Evolutionary conservation across 92 coral and sea anemone genomes (phyloP).

Genomic region (Phenganax subtilis): DNA sequence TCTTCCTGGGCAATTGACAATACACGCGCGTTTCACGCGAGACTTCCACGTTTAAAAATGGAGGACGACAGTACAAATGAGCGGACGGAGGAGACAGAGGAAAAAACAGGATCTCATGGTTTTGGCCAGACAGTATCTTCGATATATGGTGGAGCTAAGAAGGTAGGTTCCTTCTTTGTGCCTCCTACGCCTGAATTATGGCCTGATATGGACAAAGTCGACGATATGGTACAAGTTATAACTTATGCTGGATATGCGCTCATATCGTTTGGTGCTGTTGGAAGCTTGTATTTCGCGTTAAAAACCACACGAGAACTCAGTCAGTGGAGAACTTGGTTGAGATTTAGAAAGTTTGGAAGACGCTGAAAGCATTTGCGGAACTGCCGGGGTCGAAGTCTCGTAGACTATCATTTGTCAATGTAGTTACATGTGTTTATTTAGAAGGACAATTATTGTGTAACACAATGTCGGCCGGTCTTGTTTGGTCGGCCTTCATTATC

Average conservation of each 20-base stretch:
- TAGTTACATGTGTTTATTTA: too few species aligned
- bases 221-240: slow-evolving; percentile 72
- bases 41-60: slow-evolving; percentile 25
- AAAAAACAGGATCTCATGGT: neutral
- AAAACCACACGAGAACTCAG: slow-evolving; percentile 73
- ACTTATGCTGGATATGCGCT: slow-evolving; percentile 83
- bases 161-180: slow-evolving; percentile 29
- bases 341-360: slow-evolving; percentile 46
- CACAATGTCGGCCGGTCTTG: neutral
- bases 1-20: neutral
- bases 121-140: slow-evolving; percentile 16
- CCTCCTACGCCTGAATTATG: slow-evolving; percentile 62
- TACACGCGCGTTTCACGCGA: slow-evolving; percentile 23
- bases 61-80: slow-evolving; percentile 15
- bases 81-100: neutral
- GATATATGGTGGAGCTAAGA: slow-evolving; percentile 36
- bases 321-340: slow-evolving; percentile 89
- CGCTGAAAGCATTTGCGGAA: neutral
- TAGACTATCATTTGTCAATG: too few species aligned
- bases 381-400: too few species aligned
- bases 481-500: neutral
- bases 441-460: too few species aligned
- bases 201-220: slow-evolving; percentile 82
- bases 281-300: slow-evolving; percentile 64
- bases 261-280: slow-evolving; percentile 61